These are phyloP conservation scores for Ecliptopera silaceata DNA, from an alignment of 2,888 invertebrate species.

Conservation along the genomic window DNA sequence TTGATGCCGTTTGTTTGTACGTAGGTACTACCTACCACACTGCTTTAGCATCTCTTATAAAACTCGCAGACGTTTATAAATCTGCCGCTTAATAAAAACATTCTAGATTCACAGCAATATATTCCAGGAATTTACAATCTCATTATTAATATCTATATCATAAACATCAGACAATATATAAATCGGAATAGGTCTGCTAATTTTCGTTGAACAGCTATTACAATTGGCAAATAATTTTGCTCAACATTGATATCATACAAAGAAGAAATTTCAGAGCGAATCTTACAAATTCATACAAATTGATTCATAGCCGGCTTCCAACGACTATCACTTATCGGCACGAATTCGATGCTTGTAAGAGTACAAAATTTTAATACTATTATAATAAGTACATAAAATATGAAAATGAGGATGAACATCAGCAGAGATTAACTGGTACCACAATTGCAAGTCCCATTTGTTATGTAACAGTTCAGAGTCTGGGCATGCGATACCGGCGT, in stretches of 20 bases:
- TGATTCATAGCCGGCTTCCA: background rate
- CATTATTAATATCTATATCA: background rate
- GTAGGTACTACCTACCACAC: too few species aligned
- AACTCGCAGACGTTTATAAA: background rate
- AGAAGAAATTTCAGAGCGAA: background rate
- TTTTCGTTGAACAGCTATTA: background rate
- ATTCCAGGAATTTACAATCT: background rate
- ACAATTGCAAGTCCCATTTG: constrained; percentile 1
- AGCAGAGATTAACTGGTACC: background rate
- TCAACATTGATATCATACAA: background rate
- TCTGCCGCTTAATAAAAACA: background rate
- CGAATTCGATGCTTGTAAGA: too few species aligned
- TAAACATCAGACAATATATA: background rate
- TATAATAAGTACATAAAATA: background rate
- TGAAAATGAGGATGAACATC: constrained; percentile 5
- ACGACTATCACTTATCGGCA: background rate
- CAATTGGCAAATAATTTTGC: background rate
- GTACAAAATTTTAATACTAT: background rate
- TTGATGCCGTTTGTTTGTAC: too few species aligned
- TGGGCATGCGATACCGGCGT: background rate
- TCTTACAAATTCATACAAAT: background rate
- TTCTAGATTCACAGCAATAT: background rate
- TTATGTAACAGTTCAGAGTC: background rate
- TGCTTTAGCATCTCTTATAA: background rate
- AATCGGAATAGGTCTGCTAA: constrained; percentile 7